Evolutionary conservation across 1,140 invertebrate species (phyloP).

Genomic region (Drosophila equinoxialis): DNA sequence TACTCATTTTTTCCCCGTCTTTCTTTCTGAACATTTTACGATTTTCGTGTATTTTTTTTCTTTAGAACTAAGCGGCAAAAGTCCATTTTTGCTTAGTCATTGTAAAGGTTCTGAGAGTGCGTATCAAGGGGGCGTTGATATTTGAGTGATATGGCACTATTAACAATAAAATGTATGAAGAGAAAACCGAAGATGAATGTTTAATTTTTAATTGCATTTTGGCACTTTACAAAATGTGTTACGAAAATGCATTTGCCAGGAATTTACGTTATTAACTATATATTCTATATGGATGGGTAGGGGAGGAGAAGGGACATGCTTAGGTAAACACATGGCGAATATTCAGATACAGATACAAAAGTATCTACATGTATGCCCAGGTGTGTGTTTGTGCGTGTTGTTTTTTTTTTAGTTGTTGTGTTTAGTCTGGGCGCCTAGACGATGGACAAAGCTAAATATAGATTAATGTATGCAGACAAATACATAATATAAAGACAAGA

Average conservation of each 20-base stretch:
- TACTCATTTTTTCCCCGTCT: constrained; percentile 44
- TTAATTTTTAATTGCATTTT: constrained; percentile 55
- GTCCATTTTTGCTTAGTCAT: constrained; percentile 48
- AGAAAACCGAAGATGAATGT: constrained; percentile 21
- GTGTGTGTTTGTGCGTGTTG: constrained; percentile 13
- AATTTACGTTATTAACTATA: constrained; percentile 13
- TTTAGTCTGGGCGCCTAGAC: constrained; percentile 65
- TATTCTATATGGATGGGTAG: neutral
- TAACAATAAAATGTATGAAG: constrained; percentile 18
- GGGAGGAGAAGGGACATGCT: constrained; percentile 23
- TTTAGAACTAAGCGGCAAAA: constrained; percentile 65
- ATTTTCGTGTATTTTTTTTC: constrained; percentile 37
- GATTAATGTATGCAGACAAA: constrained; percentile 1
- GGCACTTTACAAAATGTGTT: constrained; percentile 17
- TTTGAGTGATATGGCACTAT: constrained; percentile 76
- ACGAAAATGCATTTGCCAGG: constrained; percentile 11
- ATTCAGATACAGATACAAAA: constrained; percentile 35
- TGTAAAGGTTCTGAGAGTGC: constrained; percentile 43
- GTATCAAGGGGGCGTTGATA: constrained; percentile 72
- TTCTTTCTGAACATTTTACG: constrained; percentile 15
- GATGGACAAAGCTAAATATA: constrained; percentile 42
- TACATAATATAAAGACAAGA: constrained; percentile 20
- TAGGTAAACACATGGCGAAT: constrained; percentile 41
- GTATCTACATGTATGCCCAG: constrained; percentile 29
- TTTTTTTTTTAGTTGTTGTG: constrained; percentile 65